Percentiles rank a stretch among this genome's conserved stretches.
phyloP scores from a whole-genome alignment of 2,113 vertebrate genomes.

The Actenoides hombroni region DNA sequence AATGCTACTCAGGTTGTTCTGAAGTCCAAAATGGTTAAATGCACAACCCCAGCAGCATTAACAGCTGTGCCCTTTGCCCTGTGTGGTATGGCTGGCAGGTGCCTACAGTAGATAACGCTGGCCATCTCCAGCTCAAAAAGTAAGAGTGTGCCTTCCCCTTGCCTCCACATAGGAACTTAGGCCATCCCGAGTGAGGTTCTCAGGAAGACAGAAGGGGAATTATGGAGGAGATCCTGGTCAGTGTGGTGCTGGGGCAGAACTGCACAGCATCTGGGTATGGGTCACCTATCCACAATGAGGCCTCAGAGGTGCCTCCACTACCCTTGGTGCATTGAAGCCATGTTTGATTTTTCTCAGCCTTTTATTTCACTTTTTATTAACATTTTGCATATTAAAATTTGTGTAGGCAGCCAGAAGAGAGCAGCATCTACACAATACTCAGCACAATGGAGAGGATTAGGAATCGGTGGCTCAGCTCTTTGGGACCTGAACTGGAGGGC shows the following conservation, averaged over 20 bases:
- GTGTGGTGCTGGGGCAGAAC: neutral
- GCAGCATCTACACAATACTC: constrained; percentile 73
- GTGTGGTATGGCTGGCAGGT: accelerated
- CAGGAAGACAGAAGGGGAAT: neutral
- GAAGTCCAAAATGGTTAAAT: accelerated
- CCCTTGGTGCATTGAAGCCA: neutral
- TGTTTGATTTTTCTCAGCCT: constrained; percentile 7
- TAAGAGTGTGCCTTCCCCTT: neutral
- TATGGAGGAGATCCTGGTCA: neutral
- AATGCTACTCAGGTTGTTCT: neutral
- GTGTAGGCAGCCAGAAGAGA: constrained; percentile 74
- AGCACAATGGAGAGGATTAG: constrained; percentile 28
- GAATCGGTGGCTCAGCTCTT: constrained; percentile 23
- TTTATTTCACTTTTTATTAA: constrained; percentile 52
- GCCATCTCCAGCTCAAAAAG: neutral
- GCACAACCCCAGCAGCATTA: neutral
- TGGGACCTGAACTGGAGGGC: neutral
- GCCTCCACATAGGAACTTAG: neutral
- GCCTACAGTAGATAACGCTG: neutral
- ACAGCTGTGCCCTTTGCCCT: neutral
- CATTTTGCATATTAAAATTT: constrained; percentile 69
- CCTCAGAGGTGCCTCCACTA: neutral
- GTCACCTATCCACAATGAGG: neutral
- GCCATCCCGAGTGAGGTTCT: neutral
- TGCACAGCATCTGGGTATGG: neutral